phyloP scores from a whole-genome alignment of 2,888 invertebrate species.

The Amiota communis region DNA sequence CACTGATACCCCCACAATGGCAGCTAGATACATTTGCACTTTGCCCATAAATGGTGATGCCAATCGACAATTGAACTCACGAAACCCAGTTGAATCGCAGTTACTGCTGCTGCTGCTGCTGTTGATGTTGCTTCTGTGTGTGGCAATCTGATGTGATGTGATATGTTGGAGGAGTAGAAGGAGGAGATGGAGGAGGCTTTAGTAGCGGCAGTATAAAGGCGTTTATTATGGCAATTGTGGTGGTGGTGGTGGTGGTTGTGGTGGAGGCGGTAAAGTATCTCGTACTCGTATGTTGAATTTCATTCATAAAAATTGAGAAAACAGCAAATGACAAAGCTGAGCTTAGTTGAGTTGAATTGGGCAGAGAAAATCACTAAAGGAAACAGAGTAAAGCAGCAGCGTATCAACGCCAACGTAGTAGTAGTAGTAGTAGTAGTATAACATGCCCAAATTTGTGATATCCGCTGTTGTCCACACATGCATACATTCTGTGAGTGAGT shows the following conservation, averaged over 20 bases:
- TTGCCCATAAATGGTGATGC: constrained; percentile 62
- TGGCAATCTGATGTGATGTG: neutral
- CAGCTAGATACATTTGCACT: constrained; percentile 45
- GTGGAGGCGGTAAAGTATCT: constrained; percentile 45
- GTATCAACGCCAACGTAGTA: constrained; percentile 12
- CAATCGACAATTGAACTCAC: constrained; percentile 46
- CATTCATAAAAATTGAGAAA: constrained; percentile 55
- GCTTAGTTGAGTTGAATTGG: neutral
- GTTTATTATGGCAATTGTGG: constrained; percentile 2
- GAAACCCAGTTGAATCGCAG: constrained; percentile 4
- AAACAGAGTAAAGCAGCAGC: too few species aligned
- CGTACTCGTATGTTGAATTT: constrained; percentile 45
- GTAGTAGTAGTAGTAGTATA: too few species aligned
- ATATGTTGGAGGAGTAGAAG: neutral
- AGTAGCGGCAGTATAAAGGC: neutral
- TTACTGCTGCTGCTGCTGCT: constrained; percentile 3
- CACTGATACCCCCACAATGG: constrained; percentile 45
- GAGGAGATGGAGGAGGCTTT: constrained; percentile 20
- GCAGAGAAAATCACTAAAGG: too few species aligned
- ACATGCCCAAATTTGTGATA: constrained; percentile 65
- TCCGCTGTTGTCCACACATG: constrained; percentile 50
- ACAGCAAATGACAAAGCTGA: constrained; percentile 57
- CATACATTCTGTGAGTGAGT: neutral
- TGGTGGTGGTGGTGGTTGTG: constrained; percentile 50
- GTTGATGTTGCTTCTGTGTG: neutral